Evolutionary conservation across 2,113 vertebrate genomes (phyloP).

Genomic region (Podilymbus podiceps): DNA sequence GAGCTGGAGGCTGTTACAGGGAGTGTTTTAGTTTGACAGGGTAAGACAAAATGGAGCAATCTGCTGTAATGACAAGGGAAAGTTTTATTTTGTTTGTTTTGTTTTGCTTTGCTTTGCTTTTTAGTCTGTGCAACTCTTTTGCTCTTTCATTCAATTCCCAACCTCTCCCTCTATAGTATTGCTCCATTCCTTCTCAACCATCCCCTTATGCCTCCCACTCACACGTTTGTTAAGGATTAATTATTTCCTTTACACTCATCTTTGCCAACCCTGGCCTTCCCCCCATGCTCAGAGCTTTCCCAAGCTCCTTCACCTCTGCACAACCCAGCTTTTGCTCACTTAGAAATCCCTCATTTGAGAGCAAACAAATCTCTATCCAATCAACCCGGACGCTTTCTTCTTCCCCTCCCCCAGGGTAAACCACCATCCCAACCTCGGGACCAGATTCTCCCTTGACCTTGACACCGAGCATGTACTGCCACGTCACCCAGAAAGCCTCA

Average conservation of each 20-base stretch:
- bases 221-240: not conserved
- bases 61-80: not conserved
- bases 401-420: not conserved
- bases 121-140: not conserved
- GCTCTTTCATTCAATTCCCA: constrained; percentile 4
- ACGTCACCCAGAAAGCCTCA: not conserved
- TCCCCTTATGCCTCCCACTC: constrained; percentile 37
- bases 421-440: not conserved
- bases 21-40: constrained; percentile 1
- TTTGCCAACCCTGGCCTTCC: constrained; percentile 14
- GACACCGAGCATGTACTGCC: accelerated
- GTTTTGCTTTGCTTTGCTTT: not conserved
- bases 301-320: not conserved
- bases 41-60: constrained; percentile 6
- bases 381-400: not conserved
- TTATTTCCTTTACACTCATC: constrained; percentile 36
- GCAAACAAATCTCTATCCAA: not conserved
- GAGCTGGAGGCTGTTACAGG: not conserved
- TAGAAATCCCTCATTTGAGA: not conserved
- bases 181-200: constrained; percentile 24
- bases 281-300: not conserved
- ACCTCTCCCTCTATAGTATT: not conserved
- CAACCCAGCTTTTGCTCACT: not conserved
- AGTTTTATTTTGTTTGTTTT: not conserved
- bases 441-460: not conserved